These are phyloP conservation scores for Burhinus oedicnemus DNA, from an alignment of 2,113 vertebrate species.

Conservation along the genomic window DNA sequence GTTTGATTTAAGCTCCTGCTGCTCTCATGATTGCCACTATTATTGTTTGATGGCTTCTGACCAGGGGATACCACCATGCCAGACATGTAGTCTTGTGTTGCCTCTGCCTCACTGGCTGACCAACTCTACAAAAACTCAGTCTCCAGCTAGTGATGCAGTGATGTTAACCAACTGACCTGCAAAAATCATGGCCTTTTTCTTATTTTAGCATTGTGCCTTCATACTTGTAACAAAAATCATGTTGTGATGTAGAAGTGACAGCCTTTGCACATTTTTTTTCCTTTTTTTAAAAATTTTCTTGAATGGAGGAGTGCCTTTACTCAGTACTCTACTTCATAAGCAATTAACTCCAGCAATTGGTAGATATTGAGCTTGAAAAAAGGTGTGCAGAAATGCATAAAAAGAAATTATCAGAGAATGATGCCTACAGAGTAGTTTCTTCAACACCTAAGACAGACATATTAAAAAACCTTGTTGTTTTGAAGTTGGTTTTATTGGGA, in stretches of 20 bases:
- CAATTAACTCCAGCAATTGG: neutral
- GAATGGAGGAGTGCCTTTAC: neutral
- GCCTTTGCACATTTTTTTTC: neutral
- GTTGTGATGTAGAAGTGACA: neutral
- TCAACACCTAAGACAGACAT: neutral
- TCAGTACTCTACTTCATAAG: neutral
- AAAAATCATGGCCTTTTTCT: neutral
- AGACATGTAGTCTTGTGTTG: neutral
- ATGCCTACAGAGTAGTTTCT: neutral
- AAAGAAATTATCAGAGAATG: neutral
- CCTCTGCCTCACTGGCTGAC: neutral
- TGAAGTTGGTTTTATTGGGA: neutral
- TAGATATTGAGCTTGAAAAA: neutral
- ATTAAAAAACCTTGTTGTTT: neutral
- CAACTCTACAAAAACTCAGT: neutral
- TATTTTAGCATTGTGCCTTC: neutral
- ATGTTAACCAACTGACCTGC: neutral
- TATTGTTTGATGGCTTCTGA: neutral
- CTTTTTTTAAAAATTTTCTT: neutral
- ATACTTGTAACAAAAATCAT: neutral
- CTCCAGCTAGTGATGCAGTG: neutral
- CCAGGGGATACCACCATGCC: neutral
- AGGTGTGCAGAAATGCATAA: neutral
- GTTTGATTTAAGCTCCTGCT: neutral
- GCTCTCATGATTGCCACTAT: neutral